Base-by-base conservation (phyloP, 1,140 invertebrate species). In the Conus ventricosus region DNA sequence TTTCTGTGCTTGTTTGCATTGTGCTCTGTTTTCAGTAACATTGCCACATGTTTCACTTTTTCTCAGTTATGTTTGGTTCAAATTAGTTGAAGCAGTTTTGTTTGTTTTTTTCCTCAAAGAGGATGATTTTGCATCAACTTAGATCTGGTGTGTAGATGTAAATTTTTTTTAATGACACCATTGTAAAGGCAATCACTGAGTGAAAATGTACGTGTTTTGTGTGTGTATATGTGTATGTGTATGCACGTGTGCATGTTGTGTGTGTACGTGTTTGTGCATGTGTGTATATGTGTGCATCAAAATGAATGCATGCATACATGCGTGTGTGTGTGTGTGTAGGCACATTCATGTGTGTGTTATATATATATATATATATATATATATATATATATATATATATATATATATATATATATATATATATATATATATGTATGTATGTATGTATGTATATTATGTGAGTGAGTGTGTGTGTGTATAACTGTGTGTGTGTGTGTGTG, bases 311-410 rank as follows among this genome's bases (percentile, higher is more conserved):
- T 51, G 27, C 25, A 25, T 80, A 27, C 25, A 27, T 80, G 76
- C 51, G 76, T 80, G 76, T 80, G 76, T 80, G 76, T 80, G 76
- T 80, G 76, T 80, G 76, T 80, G 76, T 51, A 7, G 11, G 25
- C 39, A 11, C 39, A 13, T 80, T 3, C 17, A 51, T 51, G 39
- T 80, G 27, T 80, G 39, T 80, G 39, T 80, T 80, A 39, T 39
- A 39, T 39, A 39, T 39, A 8, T 80, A 11, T 80, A 25, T 10
- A 80, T 80, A 25, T 23, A 23, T 75, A 25, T 75, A 20, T 25
- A 75, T 20, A 8, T n/a, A 23, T 25, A 20, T 23, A 75, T 75
- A 75, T 75, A 75, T 75, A 75, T 23, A 75, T 75, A 75, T 75
- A n/a, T 75, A n/a, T 23, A n/a, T n/a, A 75, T 75, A 75, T 17